Base-by-base conservation (phyloP, 1,140 invertebrate species). In the Atopsyche davidsoni region DNA sequence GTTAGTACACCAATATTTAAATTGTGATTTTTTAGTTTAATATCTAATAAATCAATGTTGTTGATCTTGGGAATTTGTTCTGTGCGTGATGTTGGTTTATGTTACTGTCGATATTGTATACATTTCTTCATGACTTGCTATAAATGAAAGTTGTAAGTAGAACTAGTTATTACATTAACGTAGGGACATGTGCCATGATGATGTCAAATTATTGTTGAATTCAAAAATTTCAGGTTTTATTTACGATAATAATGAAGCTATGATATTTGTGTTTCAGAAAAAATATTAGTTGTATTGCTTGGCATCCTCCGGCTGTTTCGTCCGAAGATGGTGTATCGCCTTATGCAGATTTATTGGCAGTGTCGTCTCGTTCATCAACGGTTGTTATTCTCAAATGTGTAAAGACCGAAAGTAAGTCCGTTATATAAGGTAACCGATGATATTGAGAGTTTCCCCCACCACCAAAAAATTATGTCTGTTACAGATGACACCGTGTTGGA, bases 251-350 rank as follows among this genome's bases (percentile, higher is more conserved):
- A n/a, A n/a, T n/a, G n/a, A n/a, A n/a, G n/a, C n/a, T n/a, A n/a
- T n/a, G n/a, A 25, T 52, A 34, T 48, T 53, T 46, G 47, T 32
- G 21, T 69, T 63, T 56, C 54, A 76, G 75, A 43, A 86, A 85
- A 68, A 61, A 76, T 38, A 73, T 88, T 11, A 76, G 82, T 56
- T 74, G 71, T 41, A 62, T 86, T 1, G 68, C 66, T 1, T 89
- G 85, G 85, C 86, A 89, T 69, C 86, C 86, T 0, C 64, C 76
- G 38, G 77, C 79, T 51, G 83, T 80, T 1, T 68, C 75, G 1
- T 67, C 71, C 13, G 75, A 77, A 41, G 67, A 65, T 9, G 70
- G 69, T 24, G 62, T 69, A 28, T 86, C 83, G 2, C 64, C 69
- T 0, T 76, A 75, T 59, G 65, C 67, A 35, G 71, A 82, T 64